These are phyloP conservation scores for Oncorhynchus gorbuscha DNA, from an alignment of 2,113 vertebrate genomes.

Conservation along the genomic window DNA sequence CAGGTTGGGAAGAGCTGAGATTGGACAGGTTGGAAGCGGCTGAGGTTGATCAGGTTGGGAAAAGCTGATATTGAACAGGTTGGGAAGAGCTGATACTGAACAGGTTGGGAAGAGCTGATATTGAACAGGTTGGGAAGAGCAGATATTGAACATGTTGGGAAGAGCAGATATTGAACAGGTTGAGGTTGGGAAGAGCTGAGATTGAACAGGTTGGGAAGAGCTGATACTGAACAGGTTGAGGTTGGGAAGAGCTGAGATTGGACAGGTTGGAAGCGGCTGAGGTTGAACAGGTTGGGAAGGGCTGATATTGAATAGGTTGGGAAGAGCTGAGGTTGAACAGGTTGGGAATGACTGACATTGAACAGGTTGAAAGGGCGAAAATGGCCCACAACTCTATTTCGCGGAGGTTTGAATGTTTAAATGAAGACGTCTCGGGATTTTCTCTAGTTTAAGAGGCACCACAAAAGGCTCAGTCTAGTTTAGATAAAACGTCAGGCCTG, in stretches of 20 bases:
- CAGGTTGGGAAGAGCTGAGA: too few relatives aligned
- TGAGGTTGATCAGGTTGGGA: too few relatives aligned
- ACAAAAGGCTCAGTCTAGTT: background rate
- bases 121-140: too few relatives aligned
- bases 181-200: constrained; percentile 15
- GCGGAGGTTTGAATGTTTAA: background rate
- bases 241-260: constrained; percentile 37
- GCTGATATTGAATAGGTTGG: too few relatives aligned
- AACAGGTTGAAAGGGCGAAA: constrained; percentile 19
- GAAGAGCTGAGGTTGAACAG: too few relatives aligned
- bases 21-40: too few relatives aligned
- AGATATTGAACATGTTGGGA: background rate
- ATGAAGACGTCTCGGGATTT: background rate
- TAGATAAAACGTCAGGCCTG: background rate
- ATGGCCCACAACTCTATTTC: constrained; percentile 23
- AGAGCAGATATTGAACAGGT: constrained; percentile 22
- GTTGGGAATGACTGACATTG: too few relatives aligned
- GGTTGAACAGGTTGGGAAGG: constrained; percentile 57
- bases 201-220: too few relatives aligned
- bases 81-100: too few relatives aligned
- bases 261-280: constrained; percentile 73
- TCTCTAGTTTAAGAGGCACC: background rate
- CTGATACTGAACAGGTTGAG: too few relatives aligned
- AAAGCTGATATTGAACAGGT: too few relatives aligned
- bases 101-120: too few relatives aligned